phyloP scores from a whole-genome alignment of 1,140 invertebrate genomes.

The Notospermus geniculatus region DNA sequence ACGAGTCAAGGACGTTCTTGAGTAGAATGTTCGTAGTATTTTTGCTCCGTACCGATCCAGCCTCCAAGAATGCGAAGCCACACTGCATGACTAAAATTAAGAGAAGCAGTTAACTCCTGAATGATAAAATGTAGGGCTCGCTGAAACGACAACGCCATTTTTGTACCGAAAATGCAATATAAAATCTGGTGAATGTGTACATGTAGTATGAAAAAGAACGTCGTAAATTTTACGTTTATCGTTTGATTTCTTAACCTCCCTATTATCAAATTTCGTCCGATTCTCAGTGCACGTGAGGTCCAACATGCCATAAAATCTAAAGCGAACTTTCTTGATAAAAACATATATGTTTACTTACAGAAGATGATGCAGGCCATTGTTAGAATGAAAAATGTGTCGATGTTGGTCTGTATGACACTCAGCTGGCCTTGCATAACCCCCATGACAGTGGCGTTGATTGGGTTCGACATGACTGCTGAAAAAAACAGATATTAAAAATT shows the following conservation, averaged over 20 bases:
- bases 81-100: conserved; percentile 59
- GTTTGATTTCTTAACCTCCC: too few species aligned
- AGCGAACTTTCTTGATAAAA: neutral
- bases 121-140: neutral
- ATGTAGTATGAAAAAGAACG: too few species aligned
- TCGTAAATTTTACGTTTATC: too few species aligned
- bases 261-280: neutral
- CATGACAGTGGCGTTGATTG: too few species aligned
- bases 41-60: conserved; percentile 59
- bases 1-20: conserved; percentile 60
- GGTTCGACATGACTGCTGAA: too few species aligned
- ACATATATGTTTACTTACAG: neutral
- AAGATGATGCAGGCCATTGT: neutral
- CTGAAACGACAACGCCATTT: neutral
- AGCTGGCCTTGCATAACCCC: too few species aligned
- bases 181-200: too few species aligned
- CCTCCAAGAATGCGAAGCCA: conserved; percentile 62
- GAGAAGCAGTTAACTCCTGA: conserved; percentile 1
- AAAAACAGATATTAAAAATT: too few species aligned
- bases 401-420: too few species aligned
- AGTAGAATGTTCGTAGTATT: conserved; percentile 61
- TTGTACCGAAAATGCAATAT: too few species aligned
- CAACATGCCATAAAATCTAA: neutral
- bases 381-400: neutral
- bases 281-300: neutral